Conservation (phyloP, 1,140 invertebrate species). For the Drosophila sechellia region DNA sequence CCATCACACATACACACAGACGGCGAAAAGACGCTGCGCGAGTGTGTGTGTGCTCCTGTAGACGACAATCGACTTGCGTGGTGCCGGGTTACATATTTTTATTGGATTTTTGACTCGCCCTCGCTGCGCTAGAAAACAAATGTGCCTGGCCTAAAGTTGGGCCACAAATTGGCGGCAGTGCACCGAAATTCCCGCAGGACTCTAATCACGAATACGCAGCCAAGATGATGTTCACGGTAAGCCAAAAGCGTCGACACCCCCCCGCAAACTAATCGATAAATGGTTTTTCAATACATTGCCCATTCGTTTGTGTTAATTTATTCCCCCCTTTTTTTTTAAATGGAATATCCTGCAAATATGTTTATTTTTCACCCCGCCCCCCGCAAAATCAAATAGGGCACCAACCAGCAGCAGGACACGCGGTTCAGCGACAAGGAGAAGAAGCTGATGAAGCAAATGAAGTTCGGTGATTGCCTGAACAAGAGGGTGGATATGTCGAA, state of each 20-base stretch:
- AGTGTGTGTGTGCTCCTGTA: conserved; percentile 62
- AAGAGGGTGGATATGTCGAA: conserved; percentile 99
- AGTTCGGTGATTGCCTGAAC: conserved; percentile 96
- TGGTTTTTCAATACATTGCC: conserved; percentile 4
- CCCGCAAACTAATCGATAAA: conserved; percentile 42
- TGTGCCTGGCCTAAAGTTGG: conserved; percentile 42
- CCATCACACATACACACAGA: conserved; percentile 38
- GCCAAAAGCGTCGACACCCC: conserved; percentile 27
- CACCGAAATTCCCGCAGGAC: conserved; percentile 49
- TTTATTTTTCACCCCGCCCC: conserved; percentile 17
- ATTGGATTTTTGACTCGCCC: conserved; percentile 51
- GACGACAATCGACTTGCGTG: conserved; percentile 77
- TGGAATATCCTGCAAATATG: not conserved
- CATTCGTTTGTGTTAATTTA: not conserved
- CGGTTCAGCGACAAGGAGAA: conserved; percentile 99
- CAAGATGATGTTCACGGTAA: conserved; percentile 83
- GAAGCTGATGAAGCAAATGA: conserved; percentile 99
- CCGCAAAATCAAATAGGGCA: conserved; percentile 89
- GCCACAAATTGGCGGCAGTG: conserved; percentile 36
- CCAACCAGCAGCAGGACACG: conserved; percentile 98
- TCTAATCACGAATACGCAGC: conserved; percentile 25
- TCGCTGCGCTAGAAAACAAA: conserved; percentile 46
- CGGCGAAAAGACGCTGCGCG: conserved; percentile 46
- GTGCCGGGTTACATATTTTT: conserved; percentile 81
- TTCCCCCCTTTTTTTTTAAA: too few species aligned